phyloP scores from a whole-genome alignment of 2,888 invertebrate species.

The Euplexia lucipara region DNA sequence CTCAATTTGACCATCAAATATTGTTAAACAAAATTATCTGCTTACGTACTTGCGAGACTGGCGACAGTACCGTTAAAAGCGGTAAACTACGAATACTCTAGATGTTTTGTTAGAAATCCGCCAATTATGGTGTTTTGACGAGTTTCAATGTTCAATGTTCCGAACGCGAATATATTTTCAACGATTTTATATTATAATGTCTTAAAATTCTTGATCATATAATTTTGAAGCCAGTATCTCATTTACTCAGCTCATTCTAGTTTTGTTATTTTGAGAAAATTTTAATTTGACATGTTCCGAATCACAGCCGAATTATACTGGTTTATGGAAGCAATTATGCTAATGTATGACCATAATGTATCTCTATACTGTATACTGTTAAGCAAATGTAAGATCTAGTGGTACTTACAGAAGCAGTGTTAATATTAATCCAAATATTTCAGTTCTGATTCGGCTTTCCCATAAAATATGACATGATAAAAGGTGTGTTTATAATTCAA shows the following conservation, averaged over 20 bases:
- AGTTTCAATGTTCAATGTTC: conserved; percentile 12
- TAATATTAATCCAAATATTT: conserved; percentile 53
- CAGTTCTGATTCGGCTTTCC: conserved; percentile 61
- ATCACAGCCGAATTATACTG: conserved; percentile 58
- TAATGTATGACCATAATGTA: conserved; percentile 35
- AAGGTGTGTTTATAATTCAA: conserved; percentile 60
- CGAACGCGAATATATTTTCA: conserved; percentile 51
- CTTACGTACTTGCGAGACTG: conserved; percentile 59
- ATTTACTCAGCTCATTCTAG: conserved; percentile 53
- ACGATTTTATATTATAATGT: conserved; percentile 57
- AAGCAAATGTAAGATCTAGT: conserved; percentile 35
- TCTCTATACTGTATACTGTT: conserved; percentile 36
- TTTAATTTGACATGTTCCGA: conserved; percentile 54
- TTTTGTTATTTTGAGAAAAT: conserved; percentile 53
- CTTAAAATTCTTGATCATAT: conserved; percentile 59
- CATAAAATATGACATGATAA: conserved; percentile 46
- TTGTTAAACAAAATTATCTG: conserved; percentile 52
- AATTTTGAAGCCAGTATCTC: conserved; percentile 52
- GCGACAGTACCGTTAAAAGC: conserved; percentile 44
- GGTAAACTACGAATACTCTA: conserved; percentile 22
- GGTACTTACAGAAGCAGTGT: conserved; percentile 31
- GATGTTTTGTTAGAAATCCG: conserved; percentile 24
- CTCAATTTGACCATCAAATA: conserved; percentile 47
- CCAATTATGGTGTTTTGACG: conserved; percentile 20
- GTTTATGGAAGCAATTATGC: conserved; percentile 45